Evolutionary conservation across 2,888 invertebrate genomes (phyloP).

Genomic region (Nemapogon koenigi): DNA sequence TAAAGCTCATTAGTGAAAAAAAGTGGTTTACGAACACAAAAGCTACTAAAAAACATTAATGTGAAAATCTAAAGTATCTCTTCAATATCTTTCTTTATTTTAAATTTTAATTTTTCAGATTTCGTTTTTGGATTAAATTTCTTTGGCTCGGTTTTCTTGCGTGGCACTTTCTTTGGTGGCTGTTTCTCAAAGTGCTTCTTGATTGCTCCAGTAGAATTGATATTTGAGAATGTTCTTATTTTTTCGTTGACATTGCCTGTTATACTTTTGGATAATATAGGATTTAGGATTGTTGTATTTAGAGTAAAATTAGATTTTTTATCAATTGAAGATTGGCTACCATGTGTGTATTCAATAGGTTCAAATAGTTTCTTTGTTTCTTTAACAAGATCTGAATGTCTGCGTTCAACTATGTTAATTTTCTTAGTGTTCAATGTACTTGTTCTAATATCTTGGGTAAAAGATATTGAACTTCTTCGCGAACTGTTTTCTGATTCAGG

Average conservation of each 20-base stretch:
- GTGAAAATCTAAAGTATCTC: too few species aligned
- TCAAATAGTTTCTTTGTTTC: conserved; percentile 45
- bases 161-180: conserved; percentile 32
- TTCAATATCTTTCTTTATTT: conserved; percentile 50
- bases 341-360: conserved; percentile 29
- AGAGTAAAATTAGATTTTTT: conserved; percentile 26
- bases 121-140: conserved; percentile 39
- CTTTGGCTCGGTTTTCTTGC: conserved; percentile 27
- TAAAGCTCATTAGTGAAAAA: too few species aligned
- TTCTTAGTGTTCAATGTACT: conserved; percentile 15
- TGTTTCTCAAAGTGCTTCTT: conserved; percentile 26
- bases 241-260: conserved; percentile 52
- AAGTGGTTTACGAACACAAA: too few species aligned
- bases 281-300: conserved; percentile 19
- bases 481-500: conserved; percentile 47
- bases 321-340: conserved; percentile 28
- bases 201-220: conserved; percentile 25
- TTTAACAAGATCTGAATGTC: conserved; percentile 26
- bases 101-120: conserved; percentile 38
- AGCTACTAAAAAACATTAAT: too few species aligned
- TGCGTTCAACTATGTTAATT: conserved; percentile 6
- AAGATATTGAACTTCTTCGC: conserved; percentile 37
- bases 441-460: conserved; percentile 30
- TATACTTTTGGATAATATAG: conserved; percentile 30
- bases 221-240: conserved; percentile 36